Evolutionary conservation across 2,888 invertebrate species (phyloP), one percentile per base, ranked within the genome.

Genomic region (Homarus gammarus): DNA sequence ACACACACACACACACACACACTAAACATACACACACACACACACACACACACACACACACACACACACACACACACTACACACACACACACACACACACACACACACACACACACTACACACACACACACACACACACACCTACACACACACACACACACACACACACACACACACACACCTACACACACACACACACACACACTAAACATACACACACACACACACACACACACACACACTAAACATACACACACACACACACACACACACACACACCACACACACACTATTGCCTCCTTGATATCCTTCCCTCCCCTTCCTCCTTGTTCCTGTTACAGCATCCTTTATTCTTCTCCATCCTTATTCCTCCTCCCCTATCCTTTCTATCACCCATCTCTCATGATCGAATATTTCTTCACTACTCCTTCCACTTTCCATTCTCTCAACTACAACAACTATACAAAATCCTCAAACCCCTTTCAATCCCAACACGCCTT

Each of bases 21-120:
- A n/a, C n/a, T n/a, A n/a, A n/a, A n/a, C n/a, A 44, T 44, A 44
- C 56, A 56, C 56, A 56, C 56, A 56, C 56, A 56, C 56, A 56
- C 56, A 56, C 56, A 56, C 56, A 56, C 56, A 56, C 56, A 56
- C 56, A 56, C 56, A 44, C 44, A 44, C 44, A 12, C 44, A 44
- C 44, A 44, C 44, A 44, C 44, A 44, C 44, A 44, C 44, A 12
- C 44, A 44, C 44, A 44, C 44, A 12, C 1, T n/a, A 44, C 44
- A 44, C 44, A 44, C 44, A 44, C 44, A 44, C 44, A 12, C 44
- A 44, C 44, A 44, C 44, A 1, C 2, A 56, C 56, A 56, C 56
- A 18, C 56, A 56, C 0, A 10, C 56, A 51, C 51, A 51, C 51
- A 51, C 51, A 51, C 51, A 51, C 51, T n/a, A 51, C 51, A 51